These are phyloP conservation scores for Euzetes globulus DNA, from an alignment of 2,888 invertebrate genomes.

Conservation along the genomic window DNA sequence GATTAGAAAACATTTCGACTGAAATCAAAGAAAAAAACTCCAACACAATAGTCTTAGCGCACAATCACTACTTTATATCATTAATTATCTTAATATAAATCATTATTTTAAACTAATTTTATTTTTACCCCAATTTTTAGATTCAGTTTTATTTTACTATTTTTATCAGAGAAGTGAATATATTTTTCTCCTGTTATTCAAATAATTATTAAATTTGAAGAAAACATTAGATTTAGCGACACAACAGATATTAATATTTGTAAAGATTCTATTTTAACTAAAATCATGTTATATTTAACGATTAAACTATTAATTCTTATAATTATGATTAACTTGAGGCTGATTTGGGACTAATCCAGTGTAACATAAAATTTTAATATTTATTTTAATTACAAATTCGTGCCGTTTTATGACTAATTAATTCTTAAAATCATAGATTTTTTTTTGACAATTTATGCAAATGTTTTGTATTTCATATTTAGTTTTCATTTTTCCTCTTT, in stretches of 20 bases:
- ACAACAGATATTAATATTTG: neutral
- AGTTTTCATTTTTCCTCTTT: neutral
- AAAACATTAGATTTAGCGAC: neutral
- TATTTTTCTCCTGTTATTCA: neutral
- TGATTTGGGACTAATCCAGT: constrained; percentile 5
- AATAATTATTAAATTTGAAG: neutral
- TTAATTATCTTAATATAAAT: no score
- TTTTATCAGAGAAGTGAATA: neutral
- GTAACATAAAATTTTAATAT: neutral
- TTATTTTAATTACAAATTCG: neutral
- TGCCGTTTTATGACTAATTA: neutral
- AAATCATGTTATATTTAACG: neutral
- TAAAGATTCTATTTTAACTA: neutral
- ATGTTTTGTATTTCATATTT: neutral
- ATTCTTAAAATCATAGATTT: neutral
- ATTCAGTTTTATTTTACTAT: neutral
- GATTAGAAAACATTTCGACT: no score
- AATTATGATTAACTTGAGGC: neutral
- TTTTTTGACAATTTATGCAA: neutral
- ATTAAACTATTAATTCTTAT: neutral
- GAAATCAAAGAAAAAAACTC: no score
- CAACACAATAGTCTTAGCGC: no score
- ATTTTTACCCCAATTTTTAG: no score
- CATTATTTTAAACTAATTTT: no score
- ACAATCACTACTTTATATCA: no score